These are phyloP conservation scores for Neelides folsomi DNA, from an alignment of 2,888 invertebrate species.

Conservation along the genomic window DNA sequence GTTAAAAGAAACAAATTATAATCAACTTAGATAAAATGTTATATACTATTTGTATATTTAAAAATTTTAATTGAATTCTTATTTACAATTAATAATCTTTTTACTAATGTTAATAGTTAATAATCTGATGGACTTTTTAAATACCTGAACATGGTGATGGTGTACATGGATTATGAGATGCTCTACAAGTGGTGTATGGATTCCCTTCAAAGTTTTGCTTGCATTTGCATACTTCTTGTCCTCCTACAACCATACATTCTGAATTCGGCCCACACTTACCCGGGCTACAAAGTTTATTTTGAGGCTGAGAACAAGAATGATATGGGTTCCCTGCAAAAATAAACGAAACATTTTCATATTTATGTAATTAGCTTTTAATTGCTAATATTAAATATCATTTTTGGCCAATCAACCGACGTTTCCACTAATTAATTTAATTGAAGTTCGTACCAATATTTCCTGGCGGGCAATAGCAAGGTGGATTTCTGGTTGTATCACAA, in stretches of 20 bases:
- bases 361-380: too few relatives aligned
- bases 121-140: too few relatives aligned
- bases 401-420: too few relatives aligned
- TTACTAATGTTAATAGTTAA: too few relatives aligned
- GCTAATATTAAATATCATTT: too few relatives aligned
- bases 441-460: conserved; percentile 49
- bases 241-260: conserved; percentile 62
- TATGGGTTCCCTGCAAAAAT: conserved; percentile 60
- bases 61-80: too few relatives aligned
- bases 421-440: too few relatives aligned
- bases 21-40: too few relatives aligned
- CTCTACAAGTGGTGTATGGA: conserved; percentile 61
- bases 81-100: too few relatives aligned
- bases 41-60: too few relatives aligned
- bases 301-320: conserved; percentile 47
- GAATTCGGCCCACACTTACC: conserved; percentile 71
- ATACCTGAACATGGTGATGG: conserved; percentile 62
- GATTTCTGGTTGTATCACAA: conserved; percentile 57
- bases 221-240: conserved; percentile 73
- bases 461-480: conserved; percentile 75
- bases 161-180: conserved; percentile 56
- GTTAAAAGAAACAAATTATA: too few relatives aligned
- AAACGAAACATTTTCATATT: too few relatives aligned
- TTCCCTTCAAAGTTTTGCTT: conserved; percentile 61
- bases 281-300: conserved; percentile 51